Evolutionary conservation across 1,140 invertebrate species (phyloP), one percentile per base, ranked within the genome.

Genomic region (Pemphigus obesinymphae): DNA sequence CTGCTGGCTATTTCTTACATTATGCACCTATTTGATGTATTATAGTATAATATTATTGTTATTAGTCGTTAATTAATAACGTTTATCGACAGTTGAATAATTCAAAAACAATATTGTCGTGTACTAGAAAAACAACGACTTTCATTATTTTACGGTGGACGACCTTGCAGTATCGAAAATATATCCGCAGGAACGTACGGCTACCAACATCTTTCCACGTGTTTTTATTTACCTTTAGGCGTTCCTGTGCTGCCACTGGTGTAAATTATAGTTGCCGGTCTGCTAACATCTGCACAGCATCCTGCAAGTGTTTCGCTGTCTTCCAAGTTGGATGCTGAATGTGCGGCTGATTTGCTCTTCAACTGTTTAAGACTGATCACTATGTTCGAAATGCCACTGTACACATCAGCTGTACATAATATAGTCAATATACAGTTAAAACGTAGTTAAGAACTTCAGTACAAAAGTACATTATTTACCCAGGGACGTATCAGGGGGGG

Each of bases 191-290:
- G 37, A 26, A 45, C 17, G 68, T n/a, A n/a, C 2, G 23, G 66
- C 37, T 13, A 20, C 37, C 20, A 66, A 40, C 34, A 11, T 13
- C 8, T 23, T 23, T n/a, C n/a, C 8, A 13, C 43, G 43, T 45
- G n/a, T n/a, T n/a, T n/a, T n/a, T n/a, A n/a, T n/a, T 23, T 89
- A 90, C 95, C 96, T 91, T 97, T 97, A 4, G 96, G 96, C 55
- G 93, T 88, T 61, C 96, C 96, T 13, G 96, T 97, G 85, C 95
- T 97, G 50, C 96, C 96, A 66, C 95, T 97, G 66, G 96, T 98
- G 85, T 97, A 97, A 6, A 96, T 88, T 53, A 97, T 91, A 20
- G 95, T 93, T 11, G 92, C 94, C n/a, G 68, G 68, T 26, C 43
- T 10, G 8, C 90, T 84, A 11, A 66, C 37, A 26, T 37, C 43